Evolutionary conservation across 2,113 vertebrate species (phyloP).

Genomic region (Struthidea cinerea): DNA sequence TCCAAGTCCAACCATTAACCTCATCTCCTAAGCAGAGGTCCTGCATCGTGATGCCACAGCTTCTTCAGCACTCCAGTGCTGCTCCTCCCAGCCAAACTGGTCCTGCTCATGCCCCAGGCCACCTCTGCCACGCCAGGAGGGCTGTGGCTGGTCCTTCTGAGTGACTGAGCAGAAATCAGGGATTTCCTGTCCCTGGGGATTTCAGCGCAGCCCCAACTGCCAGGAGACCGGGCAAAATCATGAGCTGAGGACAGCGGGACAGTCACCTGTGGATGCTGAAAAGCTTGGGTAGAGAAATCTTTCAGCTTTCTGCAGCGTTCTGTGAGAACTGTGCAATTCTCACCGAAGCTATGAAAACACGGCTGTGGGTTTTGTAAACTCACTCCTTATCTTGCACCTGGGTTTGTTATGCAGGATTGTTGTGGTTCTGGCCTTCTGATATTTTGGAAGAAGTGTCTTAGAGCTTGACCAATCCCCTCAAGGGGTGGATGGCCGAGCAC

Average conservation of each 20-base stretch:
- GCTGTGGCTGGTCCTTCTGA: background rate
- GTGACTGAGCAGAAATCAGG: background rate
- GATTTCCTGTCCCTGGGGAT: background rate
- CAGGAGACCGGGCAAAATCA: background rate
- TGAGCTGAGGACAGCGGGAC: fast-evolving
- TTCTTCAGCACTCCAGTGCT: background rate
- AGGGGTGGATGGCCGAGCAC: too few relatives aligned
- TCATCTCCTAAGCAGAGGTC: background rate
- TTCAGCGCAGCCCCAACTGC: background rate
- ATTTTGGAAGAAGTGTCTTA: too few relatives aligned
- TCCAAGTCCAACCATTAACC: background rate
- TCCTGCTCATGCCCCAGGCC: background rate
- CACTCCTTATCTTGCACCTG: too few relatives aligned
- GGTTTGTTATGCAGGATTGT: too few relatives aligned
- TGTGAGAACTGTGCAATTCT: too few relatives aligned
- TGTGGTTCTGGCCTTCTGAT: too few relatives aligned
- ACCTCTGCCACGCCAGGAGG: background rate
- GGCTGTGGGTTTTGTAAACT: too few relatives aligned
- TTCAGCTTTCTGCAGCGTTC: too few relatives aligned
- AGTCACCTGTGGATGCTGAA: too few relatives aligned
- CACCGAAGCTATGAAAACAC: too few relatives aligned
- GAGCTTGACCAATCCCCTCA: too few relatives aligned
- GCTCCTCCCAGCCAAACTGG: background rate
- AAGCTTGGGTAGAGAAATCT: too few relatives aligned
- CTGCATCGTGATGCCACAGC: background rate